Evolutionary conservation across 2,113 vertebrate genomes (phyloP), one percentile per base, ranked within the genome.

Genomic region (Grammomys dolichurus): DNA sequence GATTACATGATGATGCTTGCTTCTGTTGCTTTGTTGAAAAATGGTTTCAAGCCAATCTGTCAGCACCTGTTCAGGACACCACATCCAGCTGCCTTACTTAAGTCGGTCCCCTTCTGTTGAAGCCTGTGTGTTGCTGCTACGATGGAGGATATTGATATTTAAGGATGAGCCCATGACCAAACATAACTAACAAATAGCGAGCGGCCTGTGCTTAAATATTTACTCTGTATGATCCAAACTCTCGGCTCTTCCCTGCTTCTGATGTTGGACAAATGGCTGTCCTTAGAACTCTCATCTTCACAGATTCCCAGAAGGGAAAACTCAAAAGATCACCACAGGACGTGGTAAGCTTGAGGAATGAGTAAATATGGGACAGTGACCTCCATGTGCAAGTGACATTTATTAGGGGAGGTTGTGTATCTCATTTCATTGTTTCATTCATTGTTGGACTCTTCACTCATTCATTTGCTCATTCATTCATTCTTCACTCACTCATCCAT

Each of bases 141-240:
- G 63, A 87, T 84, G 11, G 48, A 43, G 78, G 90, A 20, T 77
- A 96, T 97, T 96, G 97, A 97, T 96, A 94, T 97, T 96, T 91
- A 24, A 90, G 94, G 89, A 84, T 5, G 93, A 96, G 87, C 36
- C 60, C 76, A 75, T 89, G 84, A 51, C 96, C 17, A 72, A 93
- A 86, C 88, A 81, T 75, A 95, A 92, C 72, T 95, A 93, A 93
- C 81, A 91, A 95, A 86, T 97, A 96, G 94, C 3, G 92, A 96
- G 43, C 77, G 26, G 75, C 65, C 78, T 67, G 86, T 89, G 86
- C 94, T 97, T 95, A 97, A 97, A 97, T 97, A 97, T 98, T 98
- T 96, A 97, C 96, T 97, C 94, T 91, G 81, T 36, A 6, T 11
- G 3, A 28, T 63, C 58, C 88, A 82, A 20, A 51, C 90, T 91